Percentiles rank a stretch among this genome's conserved stretches.
phyloP scores from a whole-genome alignment of 1,140 invertebrate genomes.

The Nebria ingens region DNA sequence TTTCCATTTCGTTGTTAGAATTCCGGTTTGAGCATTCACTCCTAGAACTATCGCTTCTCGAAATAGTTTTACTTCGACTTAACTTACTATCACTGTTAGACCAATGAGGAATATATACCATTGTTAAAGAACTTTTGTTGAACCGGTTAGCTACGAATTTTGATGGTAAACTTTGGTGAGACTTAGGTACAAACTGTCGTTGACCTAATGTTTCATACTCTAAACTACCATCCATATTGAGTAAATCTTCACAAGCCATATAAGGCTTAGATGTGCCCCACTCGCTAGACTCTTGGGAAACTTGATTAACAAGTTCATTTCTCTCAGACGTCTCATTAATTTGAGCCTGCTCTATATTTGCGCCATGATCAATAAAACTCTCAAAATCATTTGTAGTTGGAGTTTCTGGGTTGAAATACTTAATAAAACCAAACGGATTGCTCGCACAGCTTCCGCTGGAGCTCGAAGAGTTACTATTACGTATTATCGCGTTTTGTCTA shows the following conservation, averaged over 20 bases:
- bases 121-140: constrained; percentile 39
- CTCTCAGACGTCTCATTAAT: constrained; percentile 24
- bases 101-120: constrained; percentile 42
- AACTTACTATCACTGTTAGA: constrained; percentile 34
- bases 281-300: constrained; percentile 42
- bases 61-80: neutral
- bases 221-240: constrained; percentile 46
- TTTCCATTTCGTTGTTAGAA: neutral
- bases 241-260: constrained; percentile 53
- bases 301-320: constrained; percentile 28
- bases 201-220: constrained; percentile 23
- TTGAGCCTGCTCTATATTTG: neutral
- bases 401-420: constrained; percentile 45
- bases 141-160: constrained; percentile 46
- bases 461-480: constrained; percentile 20
- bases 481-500: constrained; percentile 46
- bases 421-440: constrained; percentile 51
- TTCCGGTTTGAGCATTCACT: neutral
- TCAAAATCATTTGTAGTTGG: constrained; percentile 25
- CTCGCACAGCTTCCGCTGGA: constrained; percentile 39
- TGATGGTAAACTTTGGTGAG: constrained; percentile 37
- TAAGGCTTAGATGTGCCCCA: constrained; percentile 37
- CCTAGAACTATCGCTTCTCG: neutral
- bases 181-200: constrained; percentile 23
- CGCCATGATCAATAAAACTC: constrained; percentile 36